phyloP scores from a whole-genome alignment of 2,113 vertebrate species.

The Zosterops japonicus region DNA sequence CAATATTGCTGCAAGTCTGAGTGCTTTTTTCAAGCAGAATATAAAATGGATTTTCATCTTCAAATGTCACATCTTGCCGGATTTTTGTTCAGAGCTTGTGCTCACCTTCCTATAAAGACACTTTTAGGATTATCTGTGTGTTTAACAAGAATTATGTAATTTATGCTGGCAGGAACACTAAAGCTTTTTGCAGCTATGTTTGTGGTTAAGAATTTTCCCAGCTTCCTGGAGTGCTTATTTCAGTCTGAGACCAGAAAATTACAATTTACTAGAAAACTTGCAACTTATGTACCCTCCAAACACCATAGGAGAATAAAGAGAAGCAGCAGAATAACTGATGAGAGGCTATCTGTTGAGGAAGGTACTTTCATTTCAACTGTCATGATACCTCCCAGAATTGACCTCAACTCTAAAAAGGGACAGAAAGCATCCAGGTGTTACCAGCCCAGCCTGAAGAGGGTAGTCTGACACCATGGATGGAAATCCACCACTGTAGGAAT shows the following conservation, averaged over 20 bases:
- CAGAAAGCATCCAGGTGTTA: not conserved
- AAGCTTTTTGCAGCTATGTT: not conserved
- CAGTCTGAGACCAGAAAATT: not conserved
- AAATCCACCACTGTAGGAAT: not conserved
- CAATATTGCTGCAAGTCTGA: not conserved
- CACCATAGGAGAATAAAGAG: not conserved
- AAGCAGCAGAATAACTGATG: not conserved
- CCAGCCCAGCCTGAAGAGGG: conserved; percentile 12
- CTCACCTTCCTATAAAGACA: not conserved
- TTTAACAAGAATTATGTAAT: not conserved
- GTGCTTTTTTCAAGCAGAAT: not conserved
- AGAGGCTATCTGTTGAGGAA: not conserved
- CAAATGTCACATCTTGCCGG: not conserved
- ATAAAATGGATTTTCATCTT: not conserved
- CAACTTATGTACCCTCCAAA: not conserved
- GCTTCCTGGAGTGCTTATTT: not conserved
- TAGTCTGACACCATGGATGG: not conserved
- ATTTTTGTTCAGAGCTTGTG: not conserved
- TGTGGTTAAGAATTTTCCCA: not conserved
- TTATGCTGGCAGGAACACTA: not conserved
- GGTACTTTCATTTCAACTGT: not conserved
- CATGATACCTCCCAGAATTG: not conserved
- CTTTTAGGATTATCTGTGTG: not conserved
- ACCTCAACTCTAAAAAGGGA: not conserved
- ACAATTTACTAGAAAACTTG: not conserved